Evolutionary conservation across 1,140 invertebrate genomes (phyloP), one percentile per base, ranked within the genome.

Genomic region (Lepidostoma basale): DNA sequence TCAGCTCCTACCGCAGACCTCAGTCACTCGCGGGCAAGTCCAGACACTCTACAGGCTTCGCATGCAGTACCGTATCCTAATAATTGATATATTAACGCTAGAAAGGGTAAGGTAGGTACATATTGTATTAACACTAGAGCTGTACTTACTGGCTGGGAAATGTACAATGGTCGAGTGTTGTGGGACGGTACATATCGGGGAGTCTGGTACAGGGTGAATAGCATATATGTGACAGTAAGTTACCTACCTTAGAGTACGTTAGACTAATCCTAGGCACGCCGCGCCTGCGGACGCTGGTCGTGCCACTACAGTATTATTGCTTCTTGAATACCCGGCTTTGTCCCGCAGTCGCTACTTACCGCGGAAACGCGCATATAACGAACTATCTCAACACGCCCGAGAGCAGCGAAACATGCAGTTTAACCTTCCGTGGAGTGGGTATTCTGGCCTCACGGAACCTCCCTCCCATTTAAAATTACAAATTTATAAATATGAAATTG

Each of bases 241-340:
- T 54, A 54, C 30, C 30, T 58, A 58, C 28, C 54, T 58, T 58
- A 58, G 1, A 14, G 30, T 36, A 58, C 12, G 18, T 39, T 10
- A 5, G n/a, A 8, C 54, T 58, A 58, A 23, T 33, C 18, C 47
- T 12, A 8, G n/a, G 28, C 49, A 10, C 49, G 54, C 36, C 39
- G 12, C 3, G 8, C 36, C 36, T 0, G 58, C 3, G 20, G 36
- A 39, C 39, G 47, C 45, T 6, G 40, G 52, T 23, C 6, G 42
- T 33, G 30, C 16, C 5, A 14, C 67, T 68, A 72, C 62, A 68
- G 42, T 72, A 68, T 72, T 72, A 72, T 72, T 72, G 70, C 70
- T 72, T 72, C 54, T 65, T 54, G 70, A 68, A 72, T 72, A 72
- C 70, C 62, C 66, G 67, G 63, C 70, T 59, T 68, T 64, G 3